phyloP scores from a whole-genome alignment of 2,888 invertebrate genomes.

The Epistrophella euchroma region DNA sequence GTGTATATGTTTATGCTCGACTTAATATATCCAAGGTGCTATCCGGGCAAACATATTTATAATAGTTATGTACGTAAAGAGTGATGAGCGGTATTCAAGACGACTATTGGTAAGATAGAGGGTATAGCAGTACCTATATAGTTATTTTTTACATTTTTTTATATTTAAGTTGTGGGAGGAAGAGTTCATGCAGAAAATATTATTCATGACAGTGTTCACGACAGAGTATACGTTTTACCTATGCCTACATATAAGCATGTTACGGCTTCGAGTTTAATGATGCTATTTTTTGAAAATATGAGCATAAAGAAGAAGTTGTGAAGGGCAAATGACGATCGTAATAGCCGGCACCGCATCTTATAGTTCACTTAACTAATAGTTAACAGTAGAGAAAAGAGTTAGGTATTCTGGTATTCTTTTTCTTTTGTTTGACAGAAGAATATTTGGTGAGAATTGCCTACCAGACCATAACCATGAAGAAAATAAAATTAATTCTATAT shows the following conservation, averaged over 20 bases:
- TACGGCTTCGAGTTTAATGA: slow-evolving; percentile 66
- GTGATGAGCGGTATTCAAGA: slow-evolving; percentile 57
- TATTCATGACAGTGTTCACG: slow-evolving; percentile 61
- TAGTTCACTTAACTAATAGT: slow-evolving; percentile 43
- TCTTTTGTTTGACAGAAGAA: not conserved
- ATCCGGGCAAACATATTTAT: slow-evolving; percentile 44
- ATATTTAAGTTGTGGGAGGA: slow-evolving; percentile 30
- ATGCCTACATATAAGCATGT: slow-evolving; percentile 8
- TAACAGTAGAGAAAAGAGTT: slow-evolving; percentile 38
- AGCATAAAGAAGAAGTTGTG: slow-evolving; percentile 40
- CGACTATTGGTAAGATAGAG: slow-evolving; percentile 32
- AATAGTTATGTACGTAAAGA: too few species aligned
- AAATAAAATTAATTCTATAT: slow-evolving; percentile 54
- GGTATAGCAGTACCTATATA: not conserved
- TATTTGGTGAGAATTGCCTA: slow-evolving; percentile 67
- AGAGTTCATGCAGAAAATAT: slow-evolving; percentile 72
- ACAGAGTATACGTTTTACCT: slow-evolving; percentile 2
- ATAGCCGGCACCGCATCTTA: slow-evolving; percentile 17
- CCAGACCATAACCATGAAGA: slow-evolving; percentile 62
- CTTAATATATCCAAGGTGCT: slow-evolving; percentile 65
- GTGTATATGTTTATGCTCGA: slow-evolving; percentile 58
- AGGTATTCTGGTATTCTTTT: too few species aligned
- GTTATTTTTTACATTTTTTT: slow-evolving; percentile 35
- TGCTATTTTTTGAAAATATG: slow-evolving; percentile 34
- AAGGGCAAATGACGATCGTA: slow-evolving; percentile 44